A percentile compares a stretch with the other conserved stretches of the same genome.
phyloP scores from a whole-genome alignment of 2,797 vertebrate genomes.

The Enteromius treurensis region DNA sequence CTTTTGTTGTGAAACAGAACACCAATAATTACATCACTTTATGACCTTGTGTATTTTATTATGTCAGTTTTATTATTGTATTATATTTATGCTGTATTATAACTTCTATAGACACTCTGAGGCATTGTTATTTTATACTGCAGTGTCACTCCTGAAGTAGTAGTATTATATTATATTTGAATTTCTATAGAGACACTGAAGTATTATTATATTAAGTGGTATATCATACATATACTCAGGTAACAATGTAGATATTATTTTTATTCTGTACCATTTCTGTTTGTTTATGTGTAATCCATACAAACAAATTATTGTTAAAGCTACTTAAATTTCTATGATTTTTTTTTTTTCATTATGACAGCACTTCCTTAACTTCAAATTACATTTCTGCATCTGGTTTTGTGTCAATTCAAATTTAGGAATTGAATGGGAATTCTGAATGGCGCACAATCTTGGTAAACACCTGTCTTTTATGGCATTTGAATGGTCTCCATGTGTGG shows the following conservation, averaged over 20 bases:
- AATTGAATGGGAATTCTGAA: slow-evolving; percentile 22
- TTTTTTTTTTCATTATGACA: not conserved
- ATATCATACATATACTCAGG: not conserved
- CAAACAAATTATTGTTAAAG: not conserved
- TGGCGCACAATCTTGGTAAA: slow-evolving; percentile 23
- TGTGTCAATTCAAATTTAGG: slow-evolving; percentile 4
- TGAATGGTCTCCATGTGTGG: slow-evolving; percentile 59
- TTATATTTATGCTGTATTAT: not conserved
- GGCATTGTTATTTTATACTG: not conserved
- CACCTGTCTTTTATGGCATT: slow-evolving; percentile 62
- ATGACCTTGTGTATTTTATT: not conserved
- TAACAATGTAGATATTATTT: not conserved
- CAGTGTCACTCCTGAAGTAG: not conserved
- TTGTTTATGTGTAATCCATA: not conserved
- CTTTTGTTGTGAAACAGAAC: not conserved
- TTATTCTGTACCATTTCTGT: too few relatives aligned
- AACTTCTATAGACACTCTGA: not conserved
- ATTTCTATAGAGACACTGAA: too few relatives aligned
- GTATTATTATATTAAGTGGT: not conserved
- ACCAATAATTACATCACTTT: not conserved
- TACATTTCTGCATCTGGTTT: not conserved
- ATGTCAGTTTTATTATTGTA: not conserved
- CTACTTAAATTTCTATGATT: not conserved
- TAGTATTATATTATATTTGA: not conserved
- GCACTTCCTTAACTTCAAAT: not conserved